Percentiles rank a stretch among this genome's conserved stretches.
These are phyloP conservation scores for Ypsolopha sequella DNA, from an alignment of 2,888 invertebrate genomes.

Conservation along the genomic window DNA sequence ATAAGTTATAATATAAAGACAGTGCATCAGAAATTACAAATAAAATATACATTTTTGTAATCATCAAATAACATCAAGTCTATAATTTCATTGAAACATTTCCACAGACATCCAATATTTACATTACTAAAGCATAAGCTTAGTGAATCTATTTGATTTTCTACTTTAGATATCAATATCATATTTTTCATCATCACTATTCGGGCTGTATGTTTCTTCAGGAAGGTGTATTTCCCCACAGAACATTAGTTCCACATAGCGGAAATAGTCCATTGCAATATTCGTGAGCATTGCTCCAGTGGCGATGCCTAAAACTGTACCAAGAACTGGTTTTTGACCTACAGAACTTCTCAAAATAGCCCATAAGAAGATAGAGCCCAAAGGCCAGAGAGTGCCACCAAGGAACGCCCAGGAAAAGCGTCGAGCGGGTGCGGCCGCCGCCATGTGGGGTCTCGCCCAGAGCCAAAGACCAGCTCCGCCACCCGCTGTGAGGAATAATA, in stretches of 20 bases:
- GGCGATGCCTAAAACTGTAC: slow-evolving; percentile 77
- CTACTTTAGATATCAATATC: slow-evolving; percentile 52
- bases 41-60: background rate
- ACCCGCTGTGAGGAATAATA: slow-evolving; percentile 83
- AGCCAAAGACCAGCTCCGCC: slow-evolving; percentile 87
- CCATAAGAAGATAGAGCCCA: slow-evolving; percentile 92
- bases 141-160: background rate
- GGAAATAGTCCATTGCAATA: slow-evolving; percentile 74
- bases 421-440: slow-evolving; percentile 71
- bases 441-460: slow-evolving; percentile 83
- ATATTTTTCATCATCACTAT: slow-evolving; percentile 68
- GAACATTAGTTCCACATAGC: slow-evolving; percentile 72
- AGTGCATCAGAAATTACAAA: background rate
- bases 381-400: slow-evolving; percentile 86
- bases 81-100: background rate
- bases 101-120: slow-evolving; percentile 9
- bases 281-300: slow-evolving; percentile 76
- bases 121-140: slow-evolving; percentile 11
- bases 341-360: slow-evolving; percentile 86
- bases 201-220: slow-evolving; percentile 54
- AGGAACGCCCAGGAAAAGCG: slow-evolving; percentile 79
- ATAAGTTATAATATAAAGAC: background rate
- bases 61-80: background rate
- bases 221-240: slow-evolving; percentile 62
- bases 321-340: slow-evolving; percentile 76